Percentiles rank a stretch among this genome's conserved stretches.
Evolutionary conservation across 2,797 vertebrate species (phyloP).

Genomic region (Paedocypris micromegethes): DNA sequence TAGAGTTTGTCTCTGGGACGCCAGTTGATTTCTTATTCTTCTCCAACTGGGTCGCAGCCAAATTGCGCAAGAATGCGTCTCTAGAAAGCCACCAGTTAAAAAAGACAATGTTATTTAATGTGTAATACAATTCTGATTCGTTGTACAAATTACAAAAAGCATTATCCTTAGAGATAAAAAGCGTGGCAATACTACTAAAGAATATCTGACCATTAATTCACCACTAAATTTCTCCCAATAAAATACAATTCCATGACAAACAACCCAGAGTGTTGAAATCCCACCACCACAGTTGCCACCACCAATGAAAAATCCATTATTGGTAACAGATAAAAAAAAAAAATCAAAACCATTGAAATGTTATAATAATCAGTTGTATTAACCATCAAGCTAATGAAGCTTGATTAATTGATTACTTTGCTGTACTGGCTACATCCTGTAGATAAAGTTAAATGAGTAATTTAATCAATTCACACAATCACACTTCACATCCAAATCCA

Average conservation of each 20-base stretch:
- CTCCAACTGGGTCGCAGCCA: conserved; percentile 80
- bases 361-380: not conserved
- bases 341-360: not conserved
- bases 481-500: too few species aligned
- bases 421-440: too few species aligned
- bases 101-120: not conserved
- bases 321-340: not conserved
- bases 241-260: not conserved
- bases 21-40: conserved; percentile 59
- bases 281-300: conserved; percentile 43
- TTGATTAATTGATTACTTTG: conserved; percentile 3
- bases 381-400: not conserved
- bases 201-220: too few species aligned
- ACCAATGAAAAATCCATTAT: too few species aligned
- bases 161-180: too few species aligned
- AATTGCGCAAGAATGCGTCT: conserved; percentile 81
- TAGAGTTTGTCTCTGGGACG: conserved; percentile 4
- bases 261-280: conserved; percentile 1
- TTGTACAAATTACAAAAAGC: conserved; percentile 1
- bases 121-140: conserved; percentile 13
- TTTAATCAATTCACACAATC: too few species aligned
- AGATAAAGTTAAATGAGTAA: too few species aligned
- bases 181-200: too few species aligned
- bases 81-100: conserved; percentile 57
- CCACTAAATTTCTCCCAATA: not conserved